Conservation (phyloP, 2,888 invertebrate genomes). For the Epicampocera succincta region DNA sequence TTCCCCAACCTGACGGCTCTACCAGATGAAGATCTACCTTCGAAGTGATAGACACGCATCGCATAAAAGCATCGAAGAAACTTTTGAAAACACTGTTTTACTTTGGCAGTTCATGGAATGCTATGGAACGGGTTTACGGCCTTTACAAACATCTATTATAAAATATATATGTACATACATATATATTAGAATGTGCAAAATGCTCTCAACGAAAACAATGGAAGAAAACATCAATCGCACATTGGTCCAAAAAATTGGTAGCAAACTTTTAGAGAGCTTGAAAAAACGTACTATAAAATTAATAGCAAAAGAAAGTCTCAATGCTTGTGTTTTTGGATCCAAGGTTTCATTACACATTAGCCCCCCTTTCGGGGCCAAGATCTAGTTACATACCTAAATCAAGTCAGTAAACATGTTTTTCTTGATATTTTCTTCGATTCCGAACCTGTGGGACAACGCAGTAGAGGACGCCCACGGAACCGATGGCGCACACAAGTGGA, state of each 20-base stretch:
- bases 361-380: neutral
- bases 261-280: neutral
- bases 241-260: neutral
- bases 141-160: conserved; percentile 2
- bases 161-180: neutral
- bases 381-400: neutral
- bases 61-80: neutral
- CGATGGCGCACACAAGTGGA: too few species aligned
- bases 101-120: conserved; percentile 2
- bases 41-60: conserved; percentile 8
- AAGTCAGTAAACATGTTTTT: neutral
- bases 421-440: too few species aligned
- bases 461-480: too few species aligned
- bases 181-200: conserved; percentile 1
- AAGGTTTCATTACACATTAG: conserved; percentile 8
- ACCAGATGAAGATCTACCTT: conserved; percentile 21
- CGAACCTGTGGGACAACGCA: too few species aligned
- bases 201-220: neutral
- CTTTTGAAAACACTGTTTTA: neutral
- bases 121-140: conserved; percentile 5
- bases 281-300: neutral
- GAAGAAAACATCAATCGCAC: neutral
- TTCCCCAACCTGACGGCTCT: conserved; percentile 36
- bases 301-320: neutral
- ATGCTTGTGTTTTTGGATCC: conserved; percentile 3